Percentiles rank a stretch among this genome's conserved stretches.
These are phyloP conservation scores for Calliopsis andreniformis DNA, from an alignment of 1,140 invertebrate species.

Conservation along the genomic window DNA sequence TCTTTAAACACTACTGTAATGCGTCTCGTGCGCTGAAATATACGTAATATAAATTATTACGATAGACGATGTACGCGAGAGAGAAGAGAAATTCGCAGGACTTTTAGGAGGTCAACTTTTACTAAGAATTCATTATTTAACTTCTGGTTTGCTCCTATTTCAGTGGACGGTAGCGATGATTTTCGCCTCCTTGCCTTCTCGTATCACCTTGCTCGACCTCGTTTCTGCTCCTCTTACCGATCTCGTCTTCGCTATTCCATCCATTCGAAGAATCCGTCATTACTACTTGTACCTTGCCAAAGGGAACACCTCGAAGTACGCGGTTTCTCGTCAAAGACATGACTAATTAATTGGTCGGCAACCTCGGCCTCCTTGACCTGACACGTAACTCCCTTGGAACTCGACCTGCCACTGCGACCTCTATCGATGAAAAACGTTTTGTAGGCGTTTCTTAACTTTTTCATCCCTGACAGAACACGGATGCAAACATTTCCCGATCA, in stretches of 20 bases:
- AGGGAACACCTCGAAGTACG: slow-evolving; percentile 27
- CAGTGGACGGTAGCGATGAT: not conserved
- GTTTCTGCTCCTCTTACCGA: not conserved
- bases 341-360: slow-evolving; percentile 45
- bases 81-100: too few species aligned
- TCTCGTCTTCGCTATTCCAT: not conserved
- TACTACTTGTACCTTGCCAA: slow-evolving; percentile 41
- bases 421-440: slow-evolving; percentile 4
- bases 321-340: slow-evolving; percentile 44
- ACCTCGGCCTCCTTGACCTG: slow-evolving; percentile 33
- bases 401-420: not conserved
- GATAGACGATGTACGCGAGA: too few species aligned
- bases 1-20: too few species aligned
- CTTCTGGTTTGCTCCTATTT: too few species aligned
- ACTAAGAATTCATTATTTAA: too few species aligned
- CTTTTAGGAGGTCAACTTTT: too few species aligned
- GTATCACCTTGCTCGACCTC: slow-evolving; percentile 21
- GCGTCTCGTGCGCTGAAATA: too few species aligned
- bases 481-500: too few species aligned
- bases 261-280: slow-evolving; percentile 21
- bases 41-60: not conserved
- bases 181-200: not conserved
- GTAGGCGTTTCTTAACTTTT: not conserved
- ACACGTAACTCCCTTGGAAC: slow-evolving; percentile 27
- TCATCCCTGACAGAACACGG: too few species aligned